phyloP scores from a whole-genome alignment of 1,140 invertebrate species.

The Halictus rubicundus region DNA sequence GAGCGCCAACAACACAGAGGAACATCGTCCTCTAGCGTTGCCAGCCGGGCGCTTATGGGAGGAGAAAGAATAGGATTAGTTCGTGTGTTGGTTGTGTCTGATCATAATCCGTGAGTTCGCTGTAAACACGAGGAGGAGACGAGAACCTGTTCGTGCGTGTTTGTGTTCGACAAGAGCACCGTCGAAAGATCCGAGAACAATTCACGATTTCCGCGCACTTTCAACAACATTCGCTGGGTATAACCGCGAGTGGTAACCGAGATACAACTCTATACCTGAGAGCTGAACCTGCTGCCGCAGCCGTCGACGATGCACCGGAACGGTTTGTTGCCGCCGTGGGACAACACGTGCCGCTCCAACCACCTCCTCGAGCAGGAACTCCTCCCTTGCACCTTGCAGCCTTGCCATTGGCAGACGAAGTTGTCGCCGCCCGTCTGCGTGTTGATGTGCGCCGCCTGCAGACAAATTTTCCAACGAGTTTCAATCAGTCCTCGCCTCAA shows the following conservation, averaged over 20 bases:
- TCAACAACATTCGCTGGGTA: background rate
- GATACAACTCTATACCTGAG: constrained; percentile 85
- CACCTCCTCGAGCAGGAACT: constrained; percentile 94
- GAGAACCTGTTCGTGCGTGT: too few species aligned
- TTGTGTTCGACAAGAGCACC: too few species aligned
- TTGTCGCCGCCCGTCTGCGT: constrained; percentile 89
- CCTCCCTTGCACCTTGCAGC: constrained; percentile 96
- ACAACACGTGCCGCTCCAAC: constrained; percentile 95
- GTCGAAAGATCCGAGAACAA: too few species aligned
- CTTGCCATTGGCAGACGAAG: constrained; percentile 94
- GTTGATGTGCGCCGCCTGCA: constrained; percentile 90
- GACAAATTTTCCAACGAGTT: constrained; percentile 60
- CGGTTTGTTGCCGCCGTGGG: constrained; percentile 95
- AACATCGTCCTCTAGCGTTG: constrained; percentile 15
- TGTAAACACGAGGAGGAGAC: background rate
- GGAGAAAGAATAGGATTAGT: constrained; percentile 32
- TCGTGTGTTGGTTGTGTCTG: background rate
- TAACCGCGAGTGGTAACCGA: background rate
- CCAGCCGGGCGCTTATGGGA: background rate
- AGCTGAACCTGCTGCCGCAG: constrained; percentile 94
- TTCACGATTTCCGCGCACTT: background rate
- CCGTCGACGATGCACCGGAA: constrained; percentile 97
- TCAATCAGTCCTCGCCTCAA: background rate
- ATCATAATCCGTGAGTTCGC: background rate
- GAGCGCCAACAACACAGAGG: constrained; percentile 41